Evolutionary conservation across 2,113 vertebrate genomes (phyloP).

Genomic region (Hylia prasina): DNA sequence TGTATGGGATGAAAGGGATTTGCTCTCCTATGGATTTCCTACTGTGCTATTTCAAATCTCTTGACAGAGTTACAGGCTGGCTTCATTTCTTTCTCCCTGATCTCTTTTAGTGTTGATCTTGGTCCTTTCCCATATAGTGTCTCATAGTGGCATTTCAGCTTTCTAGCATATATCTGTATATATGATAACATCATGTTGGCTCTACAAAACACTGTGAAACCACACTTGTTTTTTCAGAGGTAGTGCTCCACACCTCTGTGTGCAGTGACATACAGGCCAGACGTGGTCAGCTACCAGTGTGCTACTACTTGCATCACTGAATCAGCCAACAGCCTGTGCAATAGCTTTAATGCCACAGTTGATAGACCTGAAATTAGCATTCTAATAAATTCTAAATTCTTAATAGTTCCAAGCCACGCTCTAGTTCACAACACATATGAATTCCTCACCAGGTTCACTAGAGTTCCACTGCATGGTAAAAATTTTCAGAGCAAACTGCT

Average conservation of each 20-base stretch:
- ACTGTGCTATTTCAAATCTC: background rate
- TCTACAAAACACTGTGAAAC: background rate
- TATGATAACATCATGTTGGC: background rate
- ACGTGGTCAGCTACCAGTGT: background rate
- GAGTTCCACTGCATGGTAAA: background rate
- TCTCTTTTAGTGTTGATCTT: background rate
- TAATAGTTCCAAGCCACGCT: background rate
- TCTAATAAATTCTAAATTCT: no score
- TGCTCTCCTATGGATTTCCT: conserved; percentile 10
- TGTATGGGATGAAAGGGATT: background rate
- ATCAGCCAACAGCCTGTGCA: background rate
- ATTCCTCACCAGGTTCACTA: background rate
- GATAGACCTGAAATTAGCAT: background rate
- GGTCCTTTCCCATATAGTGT: background rate
- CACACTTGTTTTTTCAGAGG: background rate
- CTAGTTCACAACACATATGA: background rate
- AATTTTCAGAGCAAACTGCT: background rate
- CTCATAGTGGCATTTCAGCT: background rate
- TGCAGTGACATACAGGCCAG: background rate
- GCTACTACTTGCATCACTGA: background rate
- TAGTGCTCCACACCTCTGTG: background rate
- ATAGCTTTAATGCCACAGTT: background rate
- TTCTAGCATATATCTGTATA: background rate
- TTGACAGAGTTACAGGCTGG: background rate
- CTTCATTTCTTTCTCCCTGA: background rate